Base-by-base conservation (phyloP, 2,797 vertebrate species). In the Liparis tanakae region DNA sequence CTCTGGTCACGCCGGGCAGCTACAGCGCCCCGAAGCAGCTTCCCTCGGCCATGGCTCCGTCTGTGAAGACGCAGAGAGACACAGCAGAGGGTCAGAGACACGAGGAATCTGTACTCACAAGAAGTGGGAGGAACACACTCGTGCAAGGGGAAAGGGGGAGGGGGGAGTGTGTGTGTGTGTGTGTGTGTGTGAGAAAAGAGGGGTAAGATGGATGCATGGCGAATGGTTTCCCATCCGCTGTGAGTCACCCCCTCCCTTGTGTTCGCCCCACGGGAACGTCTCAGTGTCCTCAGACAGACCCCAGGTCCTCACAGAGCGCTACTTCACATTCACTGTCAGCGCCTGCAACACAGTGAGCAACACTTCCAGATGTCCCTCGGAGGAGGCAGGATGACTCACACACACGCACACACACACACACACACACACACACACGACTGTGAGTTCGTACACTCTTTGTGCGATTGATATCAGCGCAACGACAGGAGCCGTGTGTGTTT, bases 21-120 rank as follows among this genome's bases (percentile, higher is more conserved):
- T 81, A 91, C 79, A 86, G 62, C 0, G 69, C 79, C 55, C 85
- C 80, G 0, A 91, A 89, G 78, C 87, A 87, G 88, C 89, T 92
- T 70, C 87, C 82, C 64, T 90, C 88, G 72, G 87, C 82, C 89
- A 90, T 90, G 70, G 51, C 37, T 57, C 43, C 3, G 0, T 59
- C 61, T 63, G 70, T 4, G 70, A 63, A 51, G 7, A 15, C 61
- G 83, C 55, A 88, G 60, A 88, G 60, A 88, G 20, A 22, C n/a
- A 80, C 63, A 73, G 15, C 51, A 18, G 30, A n/a, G 25, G 59
- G 51, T 87, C 72, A 85, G 53, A 71, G n/a, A 67, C 22, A 39
- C 34, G 43, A 1, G 55, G 14, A 34, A 22, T 30, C 3, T 58
- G 51, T 63, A 37, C 41, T 70, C 56, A 68, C 6, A 37, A 60